Evolutionary conservation across 1,140 invertebrate genomes (phyloP), one percentile per base, ranked within the genome.

Genomic region (Asobara japonica): DNA sequence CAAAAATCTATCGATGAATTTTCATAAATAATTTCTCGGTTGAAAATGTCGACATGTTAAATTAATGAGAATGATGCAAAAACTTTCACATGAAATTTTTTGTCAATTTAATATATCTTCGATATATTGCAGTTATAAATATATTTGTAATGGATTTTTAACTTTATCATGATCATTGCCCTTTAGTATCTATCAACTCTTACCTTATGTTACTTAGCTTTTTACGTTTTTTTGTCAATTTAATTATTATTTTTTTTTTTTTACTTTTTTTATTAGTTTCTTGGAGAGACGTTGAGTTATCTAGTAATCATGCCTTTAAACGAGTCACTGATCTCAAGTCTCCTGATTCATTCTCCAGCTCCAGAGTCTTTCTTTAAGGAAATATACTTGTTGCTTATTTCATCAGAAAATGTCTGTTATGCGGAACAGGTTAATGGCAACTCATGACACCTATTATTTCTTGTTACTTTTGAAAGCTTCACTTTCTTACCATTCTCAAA

Each of bases 111-210:
- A 72, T 73, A 76, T 74, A 71, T n/a, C n/a, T n/a, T n/a, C n/a
- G n/a, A n/a, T n/a, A n/a, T n/a, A n/a, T n/a, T n/a, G n/a, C n/a
- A n/a, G n/a, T n/a, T n/a, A n/a, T n/a, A n/a, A n/a, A n/a, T n/a
- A n/a, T n/a, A n/a, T n/a, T n/a, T n/a, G n/a, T n/a, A n/a, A n/a
- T n/a, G n/a, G n/a, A n/a, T 74, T 71, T 64, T 61, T 25, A 77
- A 45, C 66, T 27, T 73, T 56, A 41, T 79, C 75, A 73, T 72
- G 73, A 76, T 74, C 69, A 70, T 65, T 69, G 64, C 76, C 73
- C 60, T 30, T 74, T 78, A 71, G 71, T 66, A 75, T 69, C 77
- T 79, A 79, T 74, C 72, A 77, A 74, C 74, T 72, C 65, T 76
- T 48, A 48, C 70, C 66, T 71, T 71, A 73, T 56, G 18, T 30